A percentile compares a stretch with the other conserved stretches of the same genome.
Conservation (phyloP, 2,888 invertebrate genomes). For the Acanthosoma haemorrhoidale region DNA sequence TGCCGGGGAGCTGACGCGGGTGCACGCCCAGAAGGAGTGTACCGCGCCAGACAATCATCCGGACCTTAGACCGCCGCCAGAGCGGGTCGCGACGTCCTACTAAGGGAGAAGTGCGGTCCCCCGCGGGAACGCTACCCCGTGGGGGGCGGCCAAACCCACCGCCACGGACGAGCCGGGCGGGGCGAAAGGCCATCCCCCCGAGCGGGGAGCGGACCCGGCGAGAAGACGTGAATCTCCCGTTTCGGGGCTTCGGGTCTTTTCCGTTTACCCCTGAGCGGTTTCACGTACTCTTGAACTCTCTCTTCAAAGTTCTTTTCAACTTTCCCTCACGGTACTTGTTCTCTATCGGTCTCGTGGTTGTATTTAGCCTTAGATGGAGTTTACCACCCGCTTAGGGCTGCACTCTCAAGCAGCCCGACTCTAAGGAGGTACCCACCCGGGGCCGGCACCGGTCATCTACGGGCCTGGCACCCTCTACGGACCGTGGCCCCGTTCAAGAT, state of each 20-base stretch:
- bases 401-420: conserved; percentile 59
- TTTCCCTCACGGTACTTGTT: too few species aligned
- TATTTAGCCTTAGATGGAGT: conserved; percentile 55
- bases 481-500: too few species aligned
- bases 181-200: too few species aligned
- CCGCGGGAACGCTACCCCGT: conserved; percentile 32
- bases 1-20: not conserved
- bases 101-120: too few species aligned
- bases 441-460: conserved; percentile 42
- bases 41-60: not conserved
- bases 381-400: conserved; percentile 59
- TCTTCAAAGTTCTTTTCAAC: too few species aligned
- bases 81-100: too few species aligned
- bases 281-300: conserved; percentile 53
- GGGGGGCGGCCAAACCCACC: conserved; percentile 26
- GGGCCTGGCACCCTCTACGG: too few species aligned
- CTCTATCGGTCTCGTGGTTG: too few species aligned
- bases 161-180: too few species aligned
- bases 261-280: too few species aligned
- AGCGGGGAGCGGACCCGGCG: not conserved
- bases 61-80: too few species aligned
- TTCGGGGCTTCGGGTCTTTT: conserved; percentile 44
- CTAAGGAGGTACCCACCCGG: conserved; percentile 44
- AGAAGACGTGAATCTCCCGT: conserved; percentile 44
- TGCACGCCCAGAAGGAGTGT: not conserved